These are phyloP conservation scores for Dasypus novemcinctus DNA, from an alignment of 2,113 vertebrate genomes.

Conservation along the genomic window DNA sequence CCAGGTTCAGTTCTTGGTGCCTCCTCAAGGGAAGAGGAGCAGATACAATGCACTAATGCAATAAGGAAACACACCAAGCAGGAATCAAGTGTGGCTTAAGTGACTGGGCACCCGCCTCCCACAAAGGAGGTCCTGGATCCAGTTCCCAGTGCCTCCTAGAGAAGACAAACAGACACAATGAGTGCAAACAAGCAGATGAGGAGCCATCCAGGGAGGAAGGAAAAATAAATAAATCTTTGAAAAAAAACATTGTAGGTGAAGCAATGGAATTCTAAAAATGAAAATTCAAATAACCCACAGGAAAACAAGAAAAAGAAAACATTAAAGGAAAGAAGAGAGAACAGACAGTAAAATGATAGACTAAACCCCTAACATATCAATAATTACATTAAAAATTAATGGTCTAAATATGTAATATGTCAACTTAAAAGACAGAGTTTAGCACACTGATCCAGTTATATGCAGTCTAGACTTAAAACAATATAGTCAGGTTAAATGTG, in stretches of 20 bases:
- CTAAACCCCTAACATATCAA: neutral
- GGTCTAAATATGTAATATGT: neutral
- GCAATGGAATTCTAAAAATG: neutral
- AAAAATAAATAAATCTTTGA: neutral
- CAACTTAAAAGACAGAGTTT: neutral
- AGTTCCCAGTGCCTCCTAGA: too few relatives aligned
- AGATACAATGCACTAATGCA: too few relatives aligned
- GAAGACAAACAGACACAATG: too few relatives aligned
- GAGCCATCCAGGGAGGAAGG: too few relatives aligned
- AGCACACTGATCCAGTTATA: neutral
- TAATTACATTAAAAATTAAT: neutral
- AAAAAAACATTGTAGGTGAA: too few relatives aligned
- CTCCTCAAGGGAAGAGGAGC: too few relatives aligned
- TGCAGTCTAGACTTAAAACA: neutral
- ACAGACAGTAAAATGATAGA: neutral
- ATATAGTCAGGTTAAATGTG: neutral
- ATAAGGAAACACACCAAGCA: too few relatives aligned
- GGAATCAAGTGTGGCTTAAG: too few relatives aligned
- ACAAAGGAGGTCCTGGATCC: too few relatives aligned
- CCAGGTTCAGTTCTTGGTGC: too few relatives aligned
- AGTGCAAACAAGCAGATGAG: too few relatives aligned
- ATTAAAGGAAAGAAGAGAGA: neutral
- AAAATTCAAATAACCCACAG: neutral
- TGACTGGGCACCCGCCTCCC: too few relatives aligned
- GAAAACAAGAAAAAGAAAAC: neutral